These are phyloP conservation scores for Choreutis nemorana DNA, from an alignment of 2,888 invertebrate genomes.

Conservation along the genomic window DNA sequence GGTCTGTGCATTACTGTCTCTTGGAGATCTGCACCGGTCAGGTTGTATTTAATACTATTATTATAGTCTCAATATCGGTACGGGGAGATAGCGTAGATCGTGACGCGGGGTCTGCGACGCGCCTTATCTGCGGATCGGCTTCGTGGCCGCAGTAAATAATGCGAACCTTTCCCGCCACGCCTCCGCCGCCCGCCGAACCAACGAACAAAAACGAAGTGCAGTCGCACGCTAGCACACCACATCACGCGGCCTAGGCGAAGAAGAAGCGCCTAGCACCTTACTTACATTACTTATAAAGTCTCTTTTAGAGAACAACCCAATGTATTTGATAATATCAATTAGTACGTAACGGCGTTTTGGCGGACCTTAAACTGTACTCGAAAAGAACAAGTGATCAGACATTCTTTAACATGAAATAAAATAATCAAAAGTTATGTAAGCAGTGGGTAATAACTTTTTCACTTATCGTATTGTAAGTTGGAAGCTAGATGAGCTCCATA, in stretches of 20 bases:
- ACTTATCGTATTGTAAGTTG: no score
- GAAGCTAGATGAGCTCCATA: constrained; percentile 21
- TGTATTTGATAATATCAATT: no score
- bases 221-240: constrained; percentile 9
- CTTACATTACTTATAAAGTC: constrained; percentile 11
- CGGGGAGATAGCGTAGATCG: constrained; percentile 58
- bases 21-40: constrained; percentile 3
- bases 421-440: constrained; percentile 3
- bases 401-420: not conserved
- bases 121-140: constrained; percentile 62
- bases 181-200: constrained; percentile 36
- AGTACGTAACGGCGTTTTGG: no score
- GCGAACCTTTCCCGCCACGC: constrained; percentile 64
- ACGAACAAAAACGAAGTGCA: no score
- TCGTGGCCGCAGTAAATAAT: constrained; percentile 65
- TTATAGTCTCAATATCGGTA: constrained; percentile 55
- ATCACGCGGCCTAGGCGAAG: constrained; percentile 8
- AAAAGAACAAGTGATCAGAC: no score
- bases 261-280: constrained; percentile 16
- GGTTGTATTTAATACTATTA: constrained; percentile 24
- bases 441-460: no score
- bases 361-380: no score
- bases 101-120: constrained; percentile 63
- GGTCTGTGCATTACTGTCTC: no score
- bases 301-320: constrained; percentile 9